Evolutionary conservation across 1,140 invertebrate genomes (phyloP), one percentile per base, ranked within the genome.

Genomic region (Drosophila sulfurigaster): DNA sequence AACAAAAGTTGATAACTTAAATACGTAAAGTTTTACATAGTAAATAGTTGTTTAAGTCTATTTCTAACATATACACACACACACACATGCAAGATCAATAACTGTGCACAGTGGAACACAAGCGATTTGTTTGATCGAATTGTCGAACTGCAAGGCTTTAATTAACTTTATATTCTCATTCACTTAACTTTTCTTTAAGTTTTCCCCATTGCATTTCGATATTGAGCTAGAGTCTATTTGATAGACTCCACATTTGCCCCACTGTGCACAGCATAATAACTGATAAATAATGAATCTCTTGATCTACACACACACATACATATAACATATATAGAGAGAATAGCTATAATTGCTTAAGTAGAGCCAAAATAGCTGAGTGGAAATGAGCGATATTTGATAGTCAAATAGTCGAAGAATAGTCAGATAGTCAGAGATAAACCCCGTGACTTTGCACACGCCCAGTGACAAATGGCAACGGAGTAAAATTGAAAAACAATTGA

Each of bases 21-120:
- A 91, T 91, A 91, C 83, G 89, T 91, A 91, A 91, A 85, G 72
- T 74, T 91, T 91, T 91, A 91, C 88, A 88, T 91, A 91, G 88
- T 91, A 91, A 91, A 91, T 91, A 91, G 80, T 86, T 72, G 78
- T 49, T 58, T 91, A 91, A 91, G 82, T 88, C 83, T 83, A 87
- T 51, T 74, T 80, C 64, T 79, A 58, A 74, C 10, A 68, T 60
- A 62, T 5, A 67, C 13, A 64, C 43, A 63, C 28, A 66, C n/a
- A 62, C 48, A 77, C 38, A 60, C 35, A 75, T 20, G 30, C 35
- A 75, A 35, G 62, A 45, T 43, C 52, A 60, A 45, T 52, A 54
- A 43, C 43, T 65, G 66, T 45, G 75, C 57, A 52, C 70, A 58
- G 48, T 51, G 82, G 63, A 30, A 5, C 49, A 13, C 45, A 13